Evolutionary conservation across 2,797 vertebrate genomes (phyloP).

Genomic region (Leuciscus waleckii): DNA sequence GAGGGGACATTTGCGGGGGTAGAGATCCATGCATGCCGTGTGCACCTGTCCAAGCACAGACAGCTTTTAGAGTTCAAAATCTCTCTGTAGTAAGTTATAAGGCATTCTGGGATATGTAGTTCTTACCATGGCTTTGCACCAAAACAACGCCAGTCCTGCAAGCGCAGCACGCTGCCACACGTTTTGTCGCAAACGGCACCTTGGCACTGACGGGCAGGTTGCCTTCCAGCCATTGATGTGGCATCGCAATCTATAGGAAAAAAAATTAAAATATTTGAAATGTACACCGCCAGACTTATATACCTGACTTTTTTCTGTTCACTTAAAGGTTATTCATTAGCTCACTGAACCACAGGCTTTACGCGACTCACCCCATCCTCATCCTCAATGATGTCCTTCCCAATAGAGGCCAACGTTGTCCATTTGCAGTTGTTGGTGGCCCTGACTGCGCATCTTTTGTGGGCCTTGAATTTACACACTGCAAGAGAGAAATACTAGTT

Average conservation of each 20-base stretch:
- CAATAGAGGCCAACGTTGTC: constrained; percentile 96
- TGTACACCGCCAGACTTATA: neutral
- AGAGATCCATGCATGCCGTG: constrained; percentile 94
- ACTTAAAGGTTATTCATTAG: neutral
- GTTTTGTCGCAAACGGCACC: constrained; percentile 97
- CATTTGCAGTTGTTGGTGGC: constrained; percentile 99
- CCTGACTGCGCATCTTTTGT: constrained; percentile 97
- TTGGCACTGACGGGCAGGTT: constrained; percentile 98
- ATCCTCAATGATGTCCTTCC: constrained; percentile 96
- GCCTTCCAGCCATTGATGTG: constrained; percentile 97
- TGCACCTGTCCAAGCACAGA: constrained; percentile 86
- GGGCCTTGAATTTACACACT: constrained; percentile 99
- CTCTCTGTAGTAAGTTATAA: neutral
- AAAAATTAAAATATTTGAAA: constrained; percentile 29
- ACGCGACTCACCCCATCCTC: constrained; percentile 89
- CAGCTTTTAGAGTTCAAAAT: constrained; percentile 31
- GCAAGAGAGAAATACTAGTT: constrained; percentile 56
- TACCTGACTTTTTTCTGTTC: neutral
- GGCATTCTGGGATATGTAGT: constrained; percentile 19
- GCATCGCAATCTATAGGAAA: constrained; percentile 90
- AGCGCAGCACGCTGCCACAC: constrained; percentile 93
- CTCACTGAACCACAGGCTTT: neutral
- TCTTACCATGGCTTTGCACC: constrained; percentile 98
- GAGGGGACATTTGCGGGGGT: constrained; percentile 93
- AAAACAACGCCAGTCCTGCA: constrained; percentile 99